A percentile compares a stretch with the other conserved stretches of the same genome.
Conservation (phyloP, 1,140 invertebrate species). For the Mamestra configurata region DNA sequence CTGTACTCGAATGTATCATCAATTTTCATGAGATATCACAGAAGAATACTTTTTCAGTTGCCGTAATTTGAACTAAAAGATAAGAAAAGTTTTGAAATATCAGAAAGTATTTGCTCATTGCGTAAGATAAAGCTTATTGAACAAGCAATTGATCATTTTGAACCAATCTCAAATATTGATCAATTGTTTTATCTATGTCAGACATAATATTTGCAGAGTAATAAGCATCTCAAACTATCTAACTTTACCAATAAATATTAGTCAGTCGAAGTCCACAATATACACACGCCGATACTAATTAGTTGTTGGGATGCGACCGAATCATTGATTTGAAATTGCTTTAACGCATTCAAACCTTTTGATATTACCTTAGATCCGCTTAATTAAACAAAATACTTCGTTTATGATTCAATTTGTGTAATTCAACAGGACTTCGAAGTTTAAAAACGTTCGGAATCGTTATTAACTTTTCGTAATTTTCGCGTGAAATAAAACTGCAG, state of each 20-base stretch:
- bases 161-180: conserved; percentile 31
- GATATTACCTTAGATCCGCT: conserved; percentile 15
- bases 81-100: conserved; percentile 35
- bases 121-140: conserved; percentile 25
- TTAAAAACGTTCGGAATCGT: background rate
- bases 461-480: background rate
- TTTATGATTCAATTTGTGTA: conserved; percentile 5
- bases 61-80: conserved; percentile 26
- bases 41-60: conserved; percentile 16
- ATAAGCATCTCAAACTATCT: conserved; percentile 1
- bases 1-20: conserved; percentile 22
- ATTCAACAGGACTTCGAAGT: conserved; percentile 1
- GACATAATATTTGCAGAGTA: conserved; percentile 4
- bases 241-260: conserved; percentile 30
- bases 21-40: conserved; percentile 36
- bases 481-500: background rate
- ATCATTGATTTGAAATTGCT: conserved; percentile 14
- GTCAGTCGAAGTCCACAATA: background rate
- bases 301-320: background rate
- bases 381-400: conserved; percentile 38
- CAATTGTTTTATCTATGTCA: conserved; percentile 28
- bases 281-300: background rate
- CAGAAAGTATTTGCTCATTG: conserved; percentile 34
- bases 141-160: conserved; percentile 34
- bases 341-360: background rate